Percentiles rank a stretch among this genome's conserved stretches.
phyloP scores from a whole-genome alignment of 2,113 vertebrate genomes.

The Mugil cephalus region DNA sequence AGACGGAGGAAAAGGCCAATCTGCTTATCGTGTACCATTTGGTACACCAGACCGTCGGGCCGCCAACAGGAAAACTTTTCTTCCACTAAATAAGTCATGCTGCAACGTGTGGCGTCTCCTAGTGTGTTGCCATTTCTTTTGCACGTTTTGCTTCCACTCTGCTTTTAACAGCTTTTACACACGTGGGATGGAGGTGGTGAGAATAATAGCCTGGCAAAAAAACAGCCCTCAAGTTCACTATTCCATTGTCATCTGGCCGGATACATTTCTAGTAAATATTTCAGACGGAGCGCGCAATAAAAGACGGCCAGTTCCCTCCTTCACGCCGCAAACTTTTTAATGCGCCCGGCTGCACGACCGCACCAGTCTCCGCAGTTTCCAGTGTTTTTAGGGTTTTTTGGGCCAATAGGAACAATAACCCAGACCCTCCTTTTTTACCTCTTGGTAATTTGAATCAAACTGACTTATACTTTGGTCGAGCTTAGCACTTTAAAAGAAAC shows the following conservation, averaged over 20 bases:
- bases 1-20: background rate
- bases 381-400: constrained; percentile 1
- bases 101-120: background rate
- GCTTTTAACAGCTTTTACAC: constrained; percentile 24
- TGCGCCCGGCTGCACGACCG: background rate
- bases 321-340: background rate
- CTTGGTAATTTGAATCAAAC: constrained; percentile 9
- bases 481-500: background rate
- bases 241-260: constrained; percentile 22
- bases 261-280: constrained; percentile 16
- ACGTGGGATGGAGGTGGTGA: background rate
- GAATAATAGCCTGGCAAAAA: constrained; percentile 14
- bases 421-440: constrained; percentile 1
- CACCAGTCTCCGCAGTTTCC: background rate
- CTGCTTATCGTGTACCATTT: background rate
- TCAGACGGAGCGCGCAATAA: background rate
- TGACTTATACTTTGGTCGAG: background rate
- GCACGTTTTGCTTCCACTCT: constrained; percentile 10
- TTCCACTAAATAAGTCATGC: constrained; percentile 1
- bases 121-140: constrained; percentile 5
- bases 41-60: background rate
- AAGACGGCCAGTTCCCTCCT: background rate
- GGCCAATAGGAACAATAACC: background rate
- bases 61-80: background rate
- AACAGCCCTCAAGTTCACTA: background rate